Percentiles rank a stretch among this genome's conserved stretches.
These are phyloP conservation scores for Oryzias curvinotus DNA, from an alignment of 2,113 vertebrate species.

Conservation along the genomic window DNA sequence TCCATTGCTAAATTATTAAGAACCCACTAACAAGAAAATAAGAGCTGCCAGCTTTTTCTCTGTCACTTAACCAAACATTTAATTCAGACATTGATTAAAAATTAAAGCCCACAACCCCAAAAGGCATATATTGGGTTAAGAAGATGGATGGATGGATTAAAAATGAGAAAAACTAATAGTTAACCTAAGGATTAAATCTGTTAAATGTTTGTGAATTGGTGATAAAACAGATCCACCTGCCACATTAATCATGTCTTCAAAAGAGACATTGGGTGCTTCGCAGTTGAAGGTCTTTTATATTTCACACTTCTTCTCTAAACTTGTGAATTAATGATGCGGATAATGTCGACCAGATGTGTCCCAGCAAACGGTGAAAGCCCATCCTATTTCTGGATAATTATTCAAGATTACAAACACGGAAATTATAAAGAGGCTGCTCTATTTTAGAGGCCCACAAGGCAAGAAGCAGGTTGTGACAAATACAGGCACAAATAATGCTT, in stretches of 20 bases:
- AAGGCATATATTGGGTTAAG: no score
- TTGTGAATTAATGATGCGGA: conserved; percentile 32
- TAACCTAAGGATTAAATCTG: no score
- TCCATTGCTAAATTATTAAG: conserved; percentile 1
- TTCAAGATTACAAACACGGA: background rate
- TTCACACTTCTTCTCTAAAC: conserved; percentile 27
- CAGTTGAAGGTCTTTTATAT: conserved; percentile 39
- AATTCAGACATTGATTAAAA: background rate
- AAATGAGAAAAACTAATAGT: no score
- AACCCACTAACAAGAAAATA: conserved; percentile 6
- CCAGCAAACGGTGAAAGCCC: background rate
- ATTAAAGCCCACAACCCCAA: no score
- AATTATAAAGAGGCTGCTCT: conserved; percentile 29
- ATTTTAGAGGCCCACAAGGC: conserved; percentile 23
- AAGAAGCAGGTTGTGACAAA: conserved; percentile 20
- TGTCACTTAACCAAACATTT: conserved; percentile 14
- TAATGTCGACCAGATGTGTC: conserved; percentile 31
- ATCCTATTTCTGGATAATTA: conserved; percentile 17
- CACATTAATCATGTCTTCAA: conserved; percentile 38
- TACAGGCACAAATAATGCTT: conserved; percentile 50
- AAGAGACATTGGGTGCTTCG: conserved; percentile 27
- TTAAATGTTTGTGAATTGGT: no score
- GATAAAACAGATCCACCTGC: background rate
- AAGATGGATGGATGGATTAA: no score
- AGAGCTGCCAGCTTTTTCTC: conserved; percentile 1